A percentile compares a stretch with the other conserved stretches of the same genome.
These are phyloP conservation scores for Neodon shergylaensis DNA, from an alignment of 2,113 vertebrate genomes.

Conservation along the genomic window DNA sequence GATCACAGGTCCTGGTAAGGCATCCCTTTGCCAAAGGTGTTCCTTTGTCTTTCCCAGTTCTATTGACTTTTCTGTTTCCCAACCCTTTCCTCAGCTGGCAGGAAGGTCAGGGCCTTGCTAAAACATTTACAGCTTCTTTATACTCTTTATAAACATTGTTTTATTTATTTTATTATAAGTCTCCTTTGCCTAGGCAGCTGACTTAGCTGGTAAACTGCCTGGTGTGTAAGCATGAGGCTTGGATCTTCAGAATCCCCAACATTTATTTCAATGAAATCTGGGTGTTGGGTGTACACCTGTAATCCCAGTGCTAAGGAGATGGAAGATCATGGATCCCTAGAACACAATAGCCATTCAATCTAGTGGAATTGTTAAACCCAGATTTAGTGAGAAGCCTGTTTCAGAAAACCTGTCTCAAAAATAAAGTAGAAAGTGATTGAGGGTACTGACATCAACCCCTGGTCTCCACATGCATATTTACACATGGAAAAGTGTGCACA, in stretches of 20 bases:
- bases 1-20: background rate
- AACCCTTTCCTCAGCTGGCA: background rate
- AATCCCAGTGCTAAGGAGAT: background rate
- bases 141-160: background rate
- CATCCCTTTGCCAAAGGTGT: background rate
- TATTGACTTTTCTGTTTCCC: background rate
- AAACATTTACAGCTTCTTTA: background rate
- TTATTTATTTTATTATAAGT: background rate
- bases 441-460: background rate
- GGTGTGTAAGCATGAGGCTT: background rate
- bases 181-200: background rate
- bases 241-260: no score
- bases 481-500: no score
- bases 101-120: background rate
- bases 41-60: background rate
- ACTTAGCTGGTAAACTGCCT: background rate
- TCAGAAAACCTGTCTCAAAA: background rate
- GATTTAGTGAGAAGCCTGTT: background rate
- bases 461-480: background rate
- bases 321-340: background rate
- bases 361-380: background rate
- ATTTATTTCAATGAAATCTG: background rate
- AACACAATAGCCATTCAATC: background rate
- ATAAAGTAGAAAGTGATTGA: background rate
- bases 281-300: no score